Conservation (phyloP, 2,113 vertebrate species). For the Chaetops frenatus region DNA sequence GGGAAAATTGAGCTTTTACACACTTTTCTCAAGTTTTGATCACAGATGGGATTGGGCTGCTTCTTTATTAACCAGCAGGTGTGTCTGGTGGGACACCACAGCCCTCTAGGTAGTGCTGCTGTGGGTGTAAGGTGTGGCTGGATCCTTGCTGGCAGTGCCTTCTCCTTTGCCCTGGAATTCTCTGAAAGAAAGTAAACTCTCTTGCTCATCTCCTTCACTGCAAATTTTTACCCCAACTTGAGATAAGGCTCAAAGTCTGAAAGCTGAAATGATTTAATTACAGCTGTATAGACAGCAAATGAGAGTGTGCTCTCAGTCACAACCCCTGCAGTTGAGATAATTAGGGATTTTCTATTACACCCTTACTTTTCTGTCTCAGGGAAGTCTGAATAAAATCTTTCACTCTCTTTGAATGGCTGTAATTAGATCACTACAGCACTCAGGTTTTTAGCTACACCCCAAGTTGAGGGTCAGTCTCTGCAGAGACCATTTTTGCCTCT, state of each 20-base stretch:
- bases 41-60: rapidly evolving
- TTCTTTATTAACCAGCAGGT: not conserved
- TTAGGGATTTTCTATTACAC: constrained; percentile 17
- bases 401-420: not conserved
- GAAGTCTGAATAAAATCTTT: constrained; percentile 17
- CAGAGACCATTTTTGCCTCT: not conserved
- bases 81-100: not conserved
- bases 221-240: not conserved
- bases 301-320: not conserved
- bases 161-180: not conserved
- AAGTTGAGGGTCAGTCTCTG: not conserved
- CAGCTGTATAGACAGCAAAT: not conserved
- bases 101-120: not conserved
- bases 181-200: not conserved
- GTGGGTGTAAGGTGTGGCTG: not conserved
- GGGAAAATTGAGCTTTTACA: not conserved
- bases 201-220: not conserved
- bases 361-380: not conserved
- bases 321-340: not conserved
- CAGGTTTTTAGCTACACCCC: not conserved
- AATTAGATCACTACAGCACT: not conserved
- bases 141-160: not conserved
- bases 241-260: not conserved
- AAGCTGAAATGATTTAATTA: constrained; percentile 30
- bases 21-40: not conserved